These are phyloP conservation scores for Sula dactylatra DNA, from an alignment of 2,113 vertebrate species.

Conservation along the genomic window DNA sequence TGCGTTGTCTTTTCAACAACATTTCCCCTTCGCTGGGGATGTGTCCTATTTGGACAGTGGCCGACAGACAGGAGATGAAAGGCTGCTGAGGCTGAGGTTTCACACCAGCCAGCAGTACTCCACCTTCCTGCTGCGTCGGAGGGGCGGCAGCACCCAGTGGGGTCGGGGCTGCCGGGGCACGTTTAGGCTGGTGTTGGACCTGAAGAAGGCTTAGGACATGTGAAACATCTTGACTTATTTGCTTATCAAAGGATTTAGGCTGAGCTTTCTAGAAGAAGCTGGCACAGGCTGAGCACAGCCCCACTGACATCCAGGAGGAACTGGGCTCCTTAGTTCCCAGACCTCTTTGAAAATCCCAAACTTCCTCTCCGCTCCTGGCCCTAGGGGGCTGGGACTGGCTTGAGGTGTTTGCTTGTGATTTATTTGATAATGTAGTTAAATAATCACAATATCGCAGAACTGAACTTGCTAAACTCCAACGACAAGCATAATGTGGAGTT, in stretches of 20 bases:
- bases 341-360: not conserved
- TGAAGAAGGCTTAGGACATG: not conserved
- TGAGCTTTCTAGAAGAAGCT: not conserved
- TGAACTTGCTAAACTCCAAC: not conserved
- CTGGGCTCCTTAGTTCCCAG: not conserved
- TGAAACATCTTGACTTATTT: not conserved
- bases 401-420: not conserved
- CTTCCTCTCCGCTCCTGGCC: not conserved
- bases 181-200: not conserved
- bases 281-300: not conserved
- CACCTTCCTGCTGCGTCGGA: not conserved
- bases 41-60: not conserved
- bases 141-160: not conserved
- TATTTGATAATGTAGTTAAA: not conserved
- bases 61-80: not conserved
- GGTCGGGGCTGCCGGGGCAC: not conserved
- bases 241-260: not conserved
- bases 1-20: not conserved
- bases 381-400: accelerated
- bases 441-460: not conserved
- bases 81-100: not conserved
- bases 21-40: not conserved
- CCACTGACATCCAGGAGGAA: not conserved
- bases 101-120: not conserved
- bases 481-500: not conserved